A percentile compares a stretch with the other conserved stretches of the same genome.
phyloP scores from a whole-genome alignment of 2,797 vertebrate species.

The Phoeniculus purpureus region DNA sequence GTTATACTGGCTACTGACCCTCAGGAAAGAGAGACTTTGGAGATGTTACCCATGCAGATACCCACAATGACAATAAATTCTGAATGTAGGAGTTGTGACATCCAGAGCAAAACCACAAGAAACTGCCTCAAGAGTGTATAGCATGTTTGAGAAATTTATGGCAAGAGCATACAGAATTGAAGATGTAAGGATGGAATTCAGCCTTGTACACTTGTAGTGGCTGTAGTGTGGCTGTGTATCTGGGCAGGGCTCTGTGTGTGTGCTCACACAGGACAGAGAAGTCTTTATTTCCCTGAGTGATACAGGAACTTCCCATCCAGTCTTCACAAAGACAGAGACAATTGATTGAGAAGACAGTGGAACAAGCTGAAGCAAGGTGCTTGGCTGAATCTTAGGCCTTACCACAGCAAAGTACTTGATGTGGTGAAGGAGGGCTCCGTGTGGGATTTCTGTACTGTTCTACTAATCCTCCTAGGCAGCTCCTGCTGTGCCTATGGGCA shows the following conservation, averaged over 20 bases:
- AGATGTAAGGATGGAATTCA: background rate
- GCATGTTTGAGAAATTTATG: background rate
- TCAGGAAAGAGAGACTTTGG: background rate
- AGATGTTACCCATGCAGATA: background rate
- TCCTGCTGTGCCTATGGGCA: background rate
- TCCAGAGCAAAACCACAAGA: background rate
- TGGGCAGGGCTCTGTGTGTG: background rate
- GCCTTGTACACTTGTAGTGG: background rate
- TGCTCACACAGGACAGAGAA: background rate
- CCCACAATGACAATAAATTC: background rate
- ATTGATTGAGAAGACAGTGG: background rate
- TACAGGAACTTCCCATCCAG: background rate
- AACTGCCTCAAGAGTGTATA: background rate
- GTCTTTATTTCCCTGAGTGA: background rate
- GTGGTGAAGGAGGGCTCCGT: background rate
- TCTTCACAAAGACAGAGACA: background rate
- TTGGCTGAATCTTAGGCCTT: rapidly evolving
- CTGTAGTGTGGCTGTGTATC: background rate
- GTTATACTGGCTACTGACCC: background rate
- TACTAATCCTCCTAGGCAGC: background rate
- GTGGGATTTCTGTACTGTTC: background rate
- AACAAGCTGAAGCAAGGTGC: background rate
- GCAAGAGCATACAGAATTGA: background rate
- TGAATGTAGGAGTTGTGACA: background rate
- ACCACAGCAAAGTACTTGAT: background rate